Conservation (phyloP, 2,113 vertebrate genomes). For the Galeopterus variegatus region DNA sequence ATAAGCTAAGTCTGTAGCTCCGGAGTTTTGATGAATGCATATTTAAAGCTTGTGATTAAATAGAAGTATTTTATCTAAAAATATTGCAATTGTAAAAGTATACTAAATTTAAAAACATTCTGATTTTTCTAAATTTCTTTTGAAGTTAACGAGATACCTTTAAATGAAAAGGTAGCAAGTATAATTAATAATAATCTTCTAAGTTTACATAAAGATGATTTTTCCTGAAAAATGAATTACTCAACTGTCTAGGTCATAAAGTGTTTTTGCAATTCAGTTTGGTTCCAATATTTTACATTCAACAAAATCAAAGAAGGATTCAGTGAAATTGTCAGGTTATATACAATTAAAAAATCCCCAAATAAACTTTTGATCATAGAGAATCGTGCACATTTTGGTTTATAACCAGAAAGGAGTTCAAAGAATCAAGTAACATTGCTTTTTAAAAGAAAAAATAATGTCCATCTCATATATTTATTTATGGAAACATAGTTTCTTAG, state of each 20-base stretch:
- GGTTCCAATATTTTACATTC: slow-evolving; percentile 9
- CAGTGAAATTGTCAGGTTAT: not conserved
- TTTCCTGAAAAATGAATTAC: not conserved
- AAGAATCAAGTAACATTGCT: not conserved
- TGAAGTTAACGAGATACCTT: not conserved
- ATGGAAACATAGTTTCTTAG: not conserved
- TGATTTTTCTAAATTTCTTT: slow-evolving; percentile 30
- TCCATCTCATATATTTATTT: not conserved
- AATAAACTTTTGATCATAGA: not conserved
- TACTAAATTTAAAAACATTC: not conserved
- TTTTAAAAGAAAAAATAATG: slow-evolving; percentile 34
- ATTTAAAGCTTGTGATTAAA: slow-evolving; percentile 45
- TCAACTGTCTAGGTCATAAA: not conserved
- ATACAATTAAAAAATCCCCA: not conserved
- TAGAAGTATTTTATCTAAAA: slow-evolving; percentile 21
- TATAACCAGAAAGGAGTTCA: not conserved
- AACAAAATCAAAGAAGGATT: not conserved
- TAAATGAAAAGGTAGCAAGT: not conserved
- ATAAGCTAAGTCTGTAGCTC: not conserved
- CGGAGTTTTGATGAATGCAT: not conserved
- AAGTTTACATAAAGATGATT: not conserved
- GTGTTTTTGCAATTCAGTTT: slow-evolving; percentile 16
- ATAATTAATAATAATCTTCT: slow-evolving; percentile 51
- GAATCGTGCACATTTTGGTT: not conserved
- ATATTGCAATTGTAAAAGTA: not conserved